Evolutionary conservation across 2,888 invertebrate species (phyloP).

Genomic region (Caenorhabditis macrosperma): DNA sequence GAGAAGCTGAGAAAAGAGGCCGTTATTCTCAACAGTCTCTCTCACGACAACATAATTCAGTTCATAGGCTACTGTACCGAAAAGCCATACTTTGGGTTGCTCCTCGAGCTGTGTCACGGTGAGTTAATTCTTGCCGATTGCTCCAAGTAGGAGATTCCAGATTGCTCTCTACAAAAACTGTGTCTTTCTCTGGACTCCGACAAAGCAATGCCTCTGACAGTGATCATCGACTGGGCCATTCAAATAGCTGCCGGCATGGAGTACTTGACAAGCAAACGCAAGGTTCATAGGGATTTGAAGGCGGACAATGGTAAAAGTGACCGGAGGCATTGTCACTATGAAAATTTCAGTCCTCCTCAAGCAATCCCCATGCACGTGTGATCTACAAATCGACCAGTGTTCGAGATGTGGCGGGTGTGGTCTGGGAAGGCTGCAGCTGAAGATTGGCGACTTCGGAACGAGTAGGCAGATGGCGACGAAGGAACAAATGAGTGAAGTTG

Average conservation of each 20-base stretch:
- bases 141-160: too few relatives aligned
- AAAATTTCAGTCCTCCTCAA: conserved; percentile 73
- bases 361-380: conserved; percentile 63
- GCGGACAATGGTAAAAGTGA: conserved; percentile 73
- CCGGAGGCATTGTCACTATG: too few relatives aligned
- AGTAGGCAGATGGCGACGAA: too few relatives aligned
- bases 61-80: conserved; percentile 93
- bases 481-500: conserved; percentile 80
- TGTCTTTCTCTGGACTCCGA: background rate
- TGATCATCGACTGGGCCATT: conserved; percentile 93
- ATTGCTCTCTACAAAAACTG: conserved; percentile 79
- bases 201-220: conserved; percentile 40
- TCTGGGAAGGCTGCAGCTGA: conserved; percentile 71
- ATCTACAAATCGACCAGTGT: too few relatives aligned
- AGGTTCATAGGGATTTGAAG: conserved; percentile 97
- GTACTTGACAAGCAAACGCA: conserved; percentile 90
- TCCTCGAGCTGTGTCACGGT: conserved; percentile 95
- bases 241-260: conserved; percentile 97
- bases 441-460: too few relatives aligned
- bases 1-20: conserved; percentile 90
- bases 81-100: conserved; percentile 91
- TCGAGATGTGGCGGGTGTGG: too few relatives aligned
- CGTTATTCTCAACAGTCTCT: conserved; percentile 92
- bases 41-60: conserved; percentile 95
- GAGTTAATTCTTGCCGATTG: too few relatives aligned